phyloP scores from a whole-genome alignment of 2,797 vertebrate species.

The Babyrousa celebensis region DNA sequence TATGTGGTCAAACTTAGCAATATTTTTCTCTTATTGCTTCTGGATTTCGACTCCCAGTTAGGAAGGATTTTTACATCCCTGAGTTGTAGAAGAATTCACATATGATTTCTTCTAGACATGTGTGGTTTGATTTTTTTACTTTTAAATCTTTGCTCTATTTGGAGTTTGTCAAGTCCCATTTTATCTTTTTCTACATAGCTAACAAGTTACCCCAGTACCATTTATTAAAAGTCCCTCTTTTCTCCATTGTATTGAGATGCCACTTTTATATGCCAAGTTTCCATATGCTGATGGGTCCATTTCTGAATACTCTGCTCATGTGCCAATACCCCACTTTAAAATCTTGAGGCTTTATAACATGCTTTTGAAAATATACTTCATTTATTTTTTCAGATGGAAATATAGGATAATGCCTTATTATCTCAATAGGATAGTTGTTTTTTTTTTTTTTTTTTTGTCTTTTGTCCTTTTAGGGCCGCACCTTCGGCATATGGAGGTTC shows the following conservation, averaged over 20 bases:
- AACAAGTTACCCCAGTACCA: constrained; percentile 39
- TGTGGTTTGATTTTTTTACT: constrained; percentile 54
- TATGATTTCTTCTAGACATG: constrained; percentile 37
- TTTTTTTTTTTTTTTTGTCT: neutral
- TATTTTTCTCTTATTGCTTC: constrained; percentile 64
- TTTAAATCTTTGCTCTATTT: constrained; percentile 30
- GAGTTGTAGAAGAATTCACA: constrained; percentile 41
- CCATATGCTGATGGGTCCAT: neutral
- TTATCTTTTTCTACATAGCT: constrained; percentile 18
- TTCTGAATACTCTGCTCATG: constrained; percentile 56
- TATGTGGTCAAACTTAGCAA: constrained; percentile 43
- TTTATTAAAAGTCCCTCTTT: constrained; percentile 62
- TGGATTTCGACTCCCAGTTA: constrained; percentile 45
- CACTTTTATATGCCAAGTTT: constrained; percentile 50
- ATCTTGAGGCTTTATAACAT: constrained; percentile 34
- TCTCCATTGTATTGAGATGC: neutral
- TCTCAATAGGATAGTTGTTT: constrained; percentile 40
- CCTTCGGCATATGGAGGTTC: too few relatives aligned
- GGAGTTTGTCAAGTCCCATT: constrained; percentile 28
- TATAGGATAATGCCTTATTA: constrained; percentile 57
- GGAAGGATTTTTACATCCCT: neutral
- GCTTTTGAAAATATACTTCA: neutral
- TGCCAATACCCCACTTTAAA: constrained; percentile 18
- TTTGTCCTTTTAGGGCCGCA: too few relatives aligned
- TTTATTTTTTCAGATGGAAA: constrained; percentile 41